A percentile compares a stretch with the other conserved stretches of the same genome.
Evolutionary conservation across 1,140 invertebrate genomes (phyloP).

Genomic region (Rhyzopertha dominica): DNA sequence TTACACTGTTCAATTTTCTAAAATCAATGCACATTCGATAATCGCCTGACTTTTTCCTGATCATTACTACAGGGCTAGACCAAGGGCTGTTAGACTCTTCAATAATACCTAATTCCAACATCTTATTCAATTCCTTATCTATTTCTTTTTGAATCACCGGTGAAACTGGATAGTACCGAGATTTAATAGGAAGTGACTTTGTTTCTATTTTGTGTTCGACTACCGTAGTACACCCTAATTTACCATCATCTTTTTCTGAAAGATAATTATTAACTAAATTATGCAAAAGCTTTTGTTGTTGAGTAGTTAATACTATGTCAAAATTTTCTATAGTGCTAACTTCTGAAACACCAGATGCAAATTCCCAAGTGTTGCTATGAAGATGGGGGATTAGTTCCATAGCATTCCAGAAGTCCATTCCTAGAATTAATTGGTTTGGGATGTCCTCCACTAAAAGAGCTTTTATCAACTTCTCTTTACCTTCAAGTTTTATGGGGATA

Average conservation of each 20-base stretch:
- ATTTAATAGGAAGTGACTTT: constrained; percentile 23
- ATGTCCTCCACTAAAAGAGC: constrained; percentile 1
- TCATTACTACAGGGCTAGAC: too few relatives aligned
- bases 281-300: constrained; percentile 2
- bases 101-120: too few relatives aligned
- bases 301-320: constrained; percentile 5
- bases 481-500: background rate
- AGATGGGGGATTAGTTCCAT: constrained; percentile 8
- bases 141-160: constrained; percentile 23
- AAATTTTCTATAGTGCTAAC: constrained; percentile 1
- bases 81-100: too few relatives aligned
- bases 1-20: constrained; percentile 23
- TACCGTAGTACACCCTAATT: constrained; percentile 20
- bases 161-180: constrained; percentile 24
- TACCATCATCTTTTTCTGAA: background rate
- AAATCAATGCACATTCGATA: too few relatives aligned
- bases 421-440: constrained; percentile 1
- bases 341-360: background rate
- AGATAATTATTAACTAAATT: constrained; percentile 3
- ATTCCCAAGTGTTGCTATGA: constrained; percentile 4
- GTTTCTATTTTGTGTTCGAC: constrained; percentile 29
- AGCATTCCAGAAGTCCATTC: constrained; percentile 5
- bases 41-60: too few relatives aligned
- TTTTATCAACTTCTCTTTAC: background rate
- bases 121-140: constrained; percentile 20